phyloP scores from a whole-genome alignment of 53 echinoderm and acorn worm species.

The Temnopleurus reevesii region DNA sequence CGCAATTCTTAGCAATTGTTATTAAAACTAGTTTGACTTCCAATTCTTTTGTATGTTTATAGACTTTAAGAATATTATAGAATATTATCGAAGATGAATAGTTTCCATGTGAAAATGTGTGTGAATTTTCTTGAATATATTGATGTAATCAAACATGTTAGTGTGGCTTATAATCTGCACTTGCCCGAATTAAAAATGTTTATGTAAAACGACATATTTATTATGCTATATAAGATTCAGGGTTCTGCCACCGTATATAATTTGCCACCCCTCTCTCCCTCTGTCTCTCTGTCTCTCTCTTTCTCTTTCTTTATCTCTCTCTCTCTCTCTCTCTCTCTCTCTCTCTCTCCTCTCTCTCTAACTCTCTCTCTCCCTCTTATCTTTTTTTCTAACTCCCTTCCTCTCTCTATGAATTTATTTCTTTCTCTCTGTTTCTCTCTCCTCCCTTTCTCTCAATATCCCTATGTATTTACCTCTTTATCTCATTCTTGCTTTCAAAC shows the following conservation, averaged over 20 bases:
- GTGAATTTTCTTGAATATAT: not conserved
- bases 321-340: not conserved
- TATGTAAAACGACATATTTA: not conserved
- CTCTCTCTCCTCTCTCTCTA: not conserved
- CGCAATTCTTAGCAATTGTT: not conserved
- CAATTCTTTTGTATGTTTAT: slow-evolving; percentile 27
- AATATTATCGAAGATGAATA: not conserved
- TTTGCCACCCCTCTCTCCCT: not conserved
- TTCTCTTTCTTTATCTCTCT: not conserved
- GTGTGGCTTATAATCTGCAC: too few relatives aligned
- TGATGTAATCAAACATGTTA: too few relatives aligned
- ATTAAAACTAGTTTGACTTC: slow-evolving; percentile 26
- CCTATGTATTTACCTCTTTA: not conserved
- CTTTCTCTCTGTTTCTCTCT: not conserved
- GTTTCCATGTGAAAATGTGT: not conserved
- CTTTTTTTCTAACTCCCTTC: not conserved
- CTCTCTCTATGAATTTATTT: too few relatives aligned
- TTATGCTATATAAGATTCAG: not conserved
- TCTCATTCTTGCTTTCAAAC: not conserved
- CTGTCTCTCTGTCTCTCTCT: not conserved
- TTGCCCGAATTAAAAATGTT: too few relatives aligned
- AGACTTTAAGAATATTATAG: not conserved
- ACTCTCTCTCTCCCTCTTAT: not conserved
- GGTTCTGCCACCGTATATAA: too few relatives aligned
- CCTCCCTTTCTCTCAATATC: too few relatives aligned